Evolutionary conservation across 2,888 invertebrate species (phyloP).

Genomic region (Zaprionus bogoriensis): DNA sequence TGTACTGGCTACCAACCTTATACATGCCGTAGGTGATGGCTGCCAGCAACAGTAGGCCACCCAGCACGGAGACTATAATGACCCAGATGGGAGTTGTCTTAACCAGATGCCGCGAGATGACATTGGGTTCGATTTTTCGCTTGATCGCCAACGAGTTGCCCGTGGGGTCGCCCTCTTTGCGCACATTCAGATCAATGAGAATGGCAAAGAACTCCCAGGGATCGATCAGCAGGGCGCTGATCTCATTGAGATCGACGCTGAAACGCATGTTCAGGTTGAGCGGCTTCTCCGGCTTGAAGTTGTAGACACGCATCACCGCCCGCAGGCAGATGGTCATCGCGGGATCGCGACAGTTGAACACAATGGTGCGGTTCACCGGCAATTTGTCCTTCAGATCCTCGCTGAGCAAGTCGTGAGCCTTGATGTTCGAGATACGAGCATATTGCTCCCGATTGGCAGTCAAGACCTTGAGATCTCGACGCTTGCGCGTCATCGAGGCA

Average conservation of each 20-base stretch:
- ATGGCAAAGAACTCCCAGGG: conserved; percentile 82
- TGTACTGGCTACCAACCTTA: conserved; percentile 62
- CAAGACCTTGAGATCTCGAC: conserved; percentile 68
- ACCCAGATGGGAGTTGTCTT: conserved; percentile 82
- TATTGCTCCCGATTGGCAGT: conserved; percentile 78
- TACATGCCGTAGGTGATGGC: conserved; percentile 82
- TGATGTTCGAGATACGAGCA: conserved; percentile 74
- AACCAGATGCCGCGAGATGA: conserved; percentile 81
- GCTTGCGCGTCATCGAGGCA: conserved; percentile 65
- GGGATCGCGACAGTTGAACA: conserved; percentile 81
- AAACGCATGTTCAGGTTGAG: conserved; percentile 79
- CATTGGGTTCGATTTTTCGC: conserved; percentile 80
- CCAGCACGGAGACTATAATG: conserved; percentile 82
- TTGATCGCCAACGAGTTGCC: conserved; percentile 68
- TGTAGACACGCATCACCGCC: conserved; percentile 78
- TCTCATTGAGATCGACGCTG: conserved; percentile 79
- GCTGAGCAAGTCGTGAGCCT: conserved; percentile 74
- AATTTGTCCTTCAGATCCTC: conserved; percentile 79
- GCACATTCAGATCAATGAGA: conserved; percentile 72
- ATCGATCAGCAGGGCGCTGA: conserved; percentile 81
- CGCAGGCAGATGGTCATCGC: conserved; percentile 79
- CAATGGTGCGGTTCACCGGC: conserved; percentile 82
- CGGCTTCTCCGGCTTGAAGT: conserved; percentile 79
- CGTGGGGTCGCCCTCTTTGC: conserved; percentile 71
- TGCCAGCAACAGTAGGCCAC: conserved; percentile 82